Base-by-base conservation (phyloP, 1,140 invertebrate species). In the Scaptomyza graminum region DNA sequence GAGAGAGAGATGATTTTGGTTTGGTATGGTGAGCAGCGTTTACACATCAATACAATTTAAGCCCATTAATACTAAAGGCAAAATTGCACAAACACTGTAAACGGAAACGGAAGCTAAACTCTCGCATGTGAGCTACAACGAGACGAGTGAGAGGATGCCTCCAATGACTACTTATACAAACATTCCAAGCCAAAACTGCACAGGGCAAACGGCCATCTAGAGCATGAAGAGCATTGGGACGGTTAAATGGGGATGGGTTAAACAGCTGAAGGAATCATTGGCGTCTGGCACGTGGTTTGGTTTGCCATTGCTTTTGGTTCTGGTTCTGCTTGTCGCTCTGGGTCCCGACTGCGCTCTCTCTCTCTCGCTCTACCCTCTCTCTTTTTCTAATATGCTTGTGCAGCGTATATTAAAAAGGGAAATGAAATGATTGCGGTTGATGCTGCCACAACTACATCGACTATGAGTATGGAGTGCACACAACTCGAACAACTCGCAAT, bases 381-480 rank as follows among this genome's bases (percentile, higher is more conserved):
- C 37, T 39, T 12, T 64, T 67, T 87, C 74, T 85, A 87, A 85
- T 85, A 78, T 85, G 81, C 81, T 87, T 85, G 81, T 85, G 81
- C 81, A 85, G 82, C 81, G 81, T 85, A 85, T 87, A 87, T 87
- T 87, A 87, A 87, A 87, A 87, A 88, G 82, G 82, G 82, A 87
- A 87, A 87, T 87, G 82, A 87, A 87, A 79, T 87, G 83, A 87
- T 88, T 87, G 78, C 82, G 79, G 88, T 88, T 88, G 83, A 34
- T 34, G 31, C 31, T 34, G 31, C 31, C 8, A 34, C 31, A 2
- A 34, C 31, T 34, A 7, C 31, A 9, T 34, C 71, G 62, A 79
- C 63, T 76, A 61, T 49, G 71, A 68, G 12, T 66, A 59, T 39
- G 62, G 62, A 72, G 66, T 67, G 31, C 28, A 50, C 55, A 50